Evolutionary conservation across 2,888 invertebrate genomes (phyloP), one percentile per base, ranked within the genome.

Genomic region (Ligdia adustata): DNA sequence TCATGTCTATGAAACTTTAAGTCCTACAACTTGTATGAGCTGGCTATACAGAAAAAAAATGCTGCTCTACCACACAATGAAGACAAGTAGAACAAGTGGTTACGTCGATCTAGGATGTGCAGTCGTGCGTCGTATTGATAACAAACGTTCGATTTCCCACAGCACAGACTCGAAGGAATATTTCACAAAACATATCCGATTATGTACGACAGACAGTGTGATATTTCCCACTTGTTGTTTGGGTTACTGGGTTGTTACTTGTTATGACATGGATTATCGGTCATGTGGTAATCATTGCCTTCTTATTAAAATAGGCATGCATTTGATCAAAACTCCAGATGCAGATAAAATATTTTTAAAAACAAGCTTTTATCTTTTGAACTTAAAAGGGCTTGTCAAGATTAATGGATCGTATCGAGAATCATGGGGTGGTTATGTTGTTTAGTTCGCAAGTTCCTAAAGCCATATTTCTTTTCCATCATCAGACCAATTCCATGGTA

Each of bases 141-240:
- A 33, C 33, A 32, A 11, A n/a, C n/a, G 18, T 26, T 37, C 35
- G 24, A 7, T 1, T 33, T 39, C 38, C 27, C 32, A 39, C 24
- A n/a, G 9, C n/a, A n/a, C n/a, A n/a, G n/a, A n/a, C n/a, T n/a
- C n/a, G n/a, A n/a, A n/a, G n/a, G n/a, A 37, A 16, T 32, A 31
- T 38, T 45, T 45, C 20, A 39, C 38, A 45, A 39, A 45, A 45
- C 33, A 39, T 45, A 26, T 31, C 14, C 9, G 15, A 22, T 39
- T 31, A 37, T n/a, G n/a, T 37, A 26, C 24, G 24, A 26, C 24
- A 22, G 5, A 18, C 22, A 22, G 42, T 42, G 34, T 22, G 28
- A 42, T 34, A 26, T 34, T 42, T 42, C 42, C 14, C 35, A 43
- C 33, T 11, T 2, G 2, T 18, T 26, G 35, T 37, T 37, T 37